Evolutionary conservation across 2,888 invertebrate species (phyloP).

Genomic region (Orthonevra nobilis): DNA sequence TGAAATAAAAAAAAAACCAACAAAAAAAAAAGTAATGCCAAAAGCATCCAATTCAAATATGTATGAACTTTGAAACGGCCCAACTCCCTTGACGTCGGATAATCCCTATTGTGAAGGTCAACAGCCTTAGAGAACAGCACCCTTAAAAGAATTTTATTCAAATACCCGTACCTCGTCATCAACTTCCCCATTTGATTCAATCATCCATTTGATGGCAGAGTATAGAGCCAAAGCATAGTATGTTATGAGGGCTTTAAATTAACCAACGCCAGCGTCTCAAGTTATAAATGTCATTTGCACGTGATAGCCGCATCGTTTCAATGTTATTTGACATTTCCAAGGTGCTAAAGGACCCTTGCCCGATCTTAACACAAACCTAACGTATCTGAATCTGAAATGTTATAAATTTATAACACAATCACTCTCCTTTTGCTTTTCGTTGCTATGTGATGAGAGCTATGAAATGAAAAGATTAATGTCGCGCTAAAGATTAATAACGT

Average conservation of each 20-base stretch:
- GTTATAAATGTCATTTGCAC: too few relatives aligned
- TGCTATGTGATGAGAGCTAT: background rate
- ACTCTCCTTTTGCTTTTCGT: background rate
- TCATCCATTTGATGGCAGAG: too few relatives aligned
- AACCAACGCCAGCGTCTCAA: too few relatives aligned
- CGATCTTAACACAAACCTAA: too few relatives aligned
- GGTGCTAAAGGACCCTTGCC: conserved; percentile 17
- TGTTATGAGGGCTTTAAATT: too few relatives aligned
- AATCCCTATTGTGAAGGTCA: conserved; percentile 1
- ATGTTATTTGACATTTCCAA: conserved; percentile 41
- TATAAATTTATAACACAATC: conserved; percentile 40
- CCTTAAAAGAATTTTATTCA: conserved; percentile 15
- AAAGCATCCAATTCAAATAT: too few relatives aligned
- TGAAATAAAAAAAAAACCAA: too few relatives aligned
- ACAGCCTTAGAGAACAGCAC: conserved; percentile 1
- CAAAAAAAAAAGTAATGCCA: too few relatives aligned
- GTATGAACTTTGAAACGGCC: too few relatives aligned
- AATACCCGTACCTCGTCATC: background rate
- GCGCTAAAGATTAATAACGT: conserved; percentile 8
- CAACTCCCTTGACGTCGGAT: background rate
- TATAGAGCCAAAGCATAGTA: too few relatives aligned
- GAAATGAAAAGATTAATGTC: background rate
- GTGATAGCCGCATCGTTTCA: conserved; percentile 36
- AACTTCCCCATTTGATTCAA: conserved; percentile 25
- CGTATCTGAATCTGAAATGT: conserved; percentile 13